Conservation (phyloP, 2,888 invertebrate species). For the Stenodera caucasica region DNA sequence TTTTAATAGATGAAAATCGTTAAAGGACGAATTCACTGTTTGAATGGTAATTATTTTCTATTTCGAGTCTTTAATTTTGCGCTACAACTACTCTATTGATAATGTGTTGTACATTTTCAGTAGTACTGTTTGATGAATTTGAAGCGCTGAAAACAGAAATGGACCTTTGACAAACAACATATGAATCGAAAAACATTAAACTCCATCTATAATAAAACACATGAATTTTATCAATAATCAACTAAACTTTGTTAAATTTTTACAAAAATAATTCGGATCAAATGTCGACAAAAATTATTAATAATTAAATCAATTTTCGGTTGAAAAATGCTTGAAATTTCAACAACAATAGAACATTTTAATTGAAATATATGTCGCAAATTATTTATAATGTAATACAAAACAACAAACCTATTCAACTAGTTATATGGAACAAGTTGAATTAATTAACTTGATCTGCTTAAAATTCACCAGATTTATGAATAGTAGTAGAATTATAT, state of each 20-base stretch:
- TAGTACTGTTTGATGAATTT: not conserved
- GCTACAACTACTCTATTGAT: not conserved
- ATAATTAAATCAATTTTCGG: no score
- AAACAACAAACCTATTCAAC: not conserved
- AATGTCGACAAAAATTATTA: no score
- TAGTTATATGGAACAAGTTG: not conserved
- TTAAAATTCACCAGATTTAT: not conserved
- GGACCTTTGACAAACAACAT: not conserved
- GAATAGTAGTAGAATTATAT: not conserved
- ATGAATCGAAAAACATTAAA: no score
- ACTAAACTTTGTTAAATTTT: no score
- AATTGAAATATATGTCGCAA: not conserved
- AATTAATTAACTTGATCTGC: not conserved
- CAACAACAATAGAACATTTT: not conserved
- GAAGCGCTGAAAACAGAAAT: not conserved
- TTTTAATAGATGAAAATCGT: no score
- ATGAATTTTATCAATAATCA: no score
- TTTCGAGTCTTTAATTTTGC: not conserved
- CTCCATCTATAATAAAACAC: no score
- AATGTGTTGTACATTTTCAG: not conserved
- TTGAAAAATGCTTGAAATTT: no score
- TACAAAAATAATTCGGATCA: no score
- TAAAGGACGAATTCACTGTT: no score
- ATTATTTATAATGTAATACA: constrained; percentile 5
- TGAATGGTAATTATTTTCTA: no score